These are phyloP conservation scores for Scolanthus callimorphus DNA, from an alignment of 92 coral and sea anemone species.

Conservation along the genomic window DNA sequence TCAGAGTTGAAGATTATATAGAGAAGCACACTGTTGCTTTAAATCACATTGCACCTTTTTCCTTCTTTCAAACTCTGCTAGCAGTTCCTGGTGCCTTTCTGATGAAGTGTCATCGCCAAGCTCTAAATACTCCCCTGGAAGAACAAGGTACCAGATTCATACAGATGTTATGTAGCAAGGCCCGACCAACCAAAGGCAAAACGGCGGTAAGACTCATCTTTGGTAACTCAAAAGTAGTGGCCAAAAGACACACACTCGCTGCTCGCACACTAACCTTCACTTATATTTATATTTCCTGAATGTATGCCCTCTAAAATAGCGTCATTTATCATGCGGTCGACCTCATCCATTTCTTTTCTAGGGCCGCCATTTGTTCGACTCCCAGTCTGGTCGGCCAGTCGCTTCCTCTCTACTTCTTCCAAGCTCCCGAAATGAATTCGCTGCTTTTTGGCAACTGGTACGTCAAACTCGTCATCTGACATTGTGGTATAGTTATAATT, in stretches of 20 bases:
- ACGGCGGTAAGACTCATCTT: no score
- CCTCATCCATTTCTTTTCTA: constrained; percentile 9
- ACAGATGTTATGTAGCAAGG: neutral
- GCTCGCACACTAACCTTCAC: constrained; percentile 60
- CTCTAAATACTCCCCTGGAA: constrained; percentile 86
- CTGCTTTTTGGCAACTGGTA: constrained; percentile 75
- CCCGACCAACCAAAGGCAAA: no score
- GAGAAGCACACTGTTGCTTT: neutral
- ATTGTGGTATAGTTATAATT: constrained; percentile 18
- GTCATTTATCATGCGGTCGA: neutral
- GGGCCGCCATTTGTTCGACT: neutral
- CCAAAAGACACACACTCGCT: no score
- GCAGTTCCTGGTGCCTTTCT: constrained; percentile 86
- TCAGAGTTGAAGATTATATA: no score
- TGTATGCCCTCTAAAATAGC: constrained; percentile 79
- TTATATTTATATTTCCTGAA: constrained; percentile 91
- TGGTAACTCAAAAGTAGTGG: no score
- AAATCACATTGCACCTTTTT: constrained; percentile 64
- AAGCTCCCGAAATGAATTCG: constrained; percentile 90
- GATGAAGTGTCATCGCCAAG: constrained; percentile 73
- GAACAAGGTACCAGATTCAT: neutral
- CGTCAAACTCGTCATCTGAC: constrained; percentile 95
- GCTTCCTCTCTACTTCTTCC: constrained; percentile 83
- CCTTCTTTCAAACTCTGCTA: constrained; percentile 93
- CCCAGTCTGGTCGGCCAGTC: constrained; percentile 48